Percentiles rank a stretch among this genome's conserved stretches.
phyloP scores from a whole-genome alignment of 2,797 vertebrate genomes.

The Poecilia velifera region DNA sequence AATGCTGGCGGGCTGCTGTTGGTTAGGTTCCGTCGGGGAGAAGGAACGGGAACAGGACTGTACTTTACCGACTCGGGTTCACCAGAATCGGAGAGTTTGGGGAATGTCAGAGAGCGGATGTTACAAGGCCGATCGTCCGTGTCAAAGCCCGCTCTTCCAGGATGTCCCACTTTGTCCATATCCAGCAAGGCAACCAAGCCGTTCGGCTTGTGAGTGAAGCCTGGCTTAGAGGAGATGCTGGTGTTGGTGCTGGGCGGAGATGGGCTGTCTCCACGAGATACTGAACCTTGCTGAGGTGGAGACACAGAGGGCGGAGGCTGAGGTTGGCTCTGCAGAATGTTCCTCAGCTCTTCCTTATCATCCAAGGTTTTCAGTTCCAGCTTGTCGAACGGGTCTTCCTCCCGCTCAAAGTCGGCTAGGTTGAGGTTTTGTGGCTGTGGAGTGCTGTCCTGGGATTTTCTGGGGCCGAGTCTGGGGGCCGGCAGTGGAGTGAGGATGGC shows the following conservation, averaged over 20 bases:
- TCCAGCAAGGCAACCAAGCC: conserved; percentile 92
- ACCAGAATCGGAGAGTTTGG: conserved; percentile 91
- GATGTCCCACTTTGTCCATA: conserved; percentile 78
- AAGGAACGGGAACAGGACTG: conserved; percentile 41
- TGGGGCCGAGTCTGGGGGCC: conserved; percentile 85
- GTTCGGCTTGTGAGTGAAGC: conserved; percentile 89
- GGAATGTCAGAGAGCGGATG: conserved; percentile 96
- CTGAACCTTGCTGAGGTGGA: conserved; percentile 69
- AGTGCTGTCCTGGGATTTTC: conserved; percentile 80
- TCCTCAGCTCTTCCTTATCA: conserved; percentile 93
- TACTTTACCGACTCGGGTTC: conserved; percentile 62
- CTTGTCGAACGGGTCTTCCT: conserved; percentile 98
- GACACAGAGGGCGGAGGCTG: conserved; percentile 59
- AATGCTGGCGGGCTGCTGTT: conserved; percentile 84
- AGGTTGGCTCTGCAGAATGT: conserved; percentile 89
- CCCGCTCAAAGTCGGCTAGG: conserved; percentile 96
- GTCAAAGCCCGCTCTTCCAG: conserved; percentile 68
- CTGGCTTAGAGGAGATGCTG: conserved; percentile 71
- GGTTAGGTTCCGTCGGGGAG: conserved; percentile 70
- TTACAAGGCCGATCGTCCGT: conserved; percentile 90
- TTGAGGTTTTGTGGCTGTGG: conserved; percentile 89
- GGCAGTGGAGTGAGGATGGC: conserved; percentile 93
- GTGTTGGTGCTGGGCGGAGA: conserved; percentile 70
- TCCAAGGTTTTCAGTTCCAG: conserved; percentile 96
- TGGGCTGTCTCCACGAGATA: conserved; percentile 79